Evolutionary conservation across 2,888 invertebrate genomes (phyloP), one percentile per base, ranked within the genome.

Genomic region (Drosophila meridionalis): DNA sequence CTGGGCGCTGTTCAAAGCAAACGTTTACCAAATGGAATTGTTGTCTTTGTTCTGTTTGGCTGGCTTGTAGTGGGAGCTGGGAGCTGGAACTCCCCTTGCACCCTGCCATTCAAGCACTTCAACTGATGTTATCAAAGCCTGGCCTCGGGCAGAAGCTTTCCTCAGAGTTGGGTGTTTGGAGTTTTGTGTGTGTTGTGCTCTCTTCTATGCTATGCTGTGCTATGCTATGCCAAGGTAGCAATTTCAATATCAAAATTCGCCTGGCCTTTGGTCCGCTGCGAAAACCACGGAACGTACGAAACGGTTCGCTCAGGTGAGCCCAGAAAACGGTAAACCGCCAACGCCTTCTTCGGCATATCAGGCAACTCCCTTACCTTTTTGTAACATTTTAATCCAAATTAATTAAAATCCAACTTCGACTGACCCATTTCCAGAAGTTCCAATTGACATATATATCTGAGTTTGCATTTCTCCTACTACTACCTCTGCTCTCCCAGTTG

Each of bases 1-100:
- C 67, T 55, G 48, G 76, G 65, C 57, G 57, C 68, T 68, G 68
- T 57, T 68, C 67, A 48, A 56, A 68, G 67, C 71, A 72, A 87
- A 72, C 85, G 86, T 79, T 85, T 85, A 86, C 87, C 88, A 86
- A 85, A 85, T 85, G 88, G 86, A 85, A 85, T 85, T 88, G 88
- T 86, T 87, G 85, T 85, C 85, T 88, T 87, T 84, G 83, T 84
- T 87, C 67, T 77, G 38, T 60, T 53, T 20, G 64, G 45, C 68
- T 73, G 45, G 40, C 38, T 14, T 70, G 65, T 79, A 76, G 77
- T 86, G 79, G 83, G 83, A 79, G 86, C 20, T 20, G 20, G 20
- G 20, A 20, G 20, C 77, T 66, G 63, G 69, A 74, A 65, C 57
- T 63, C 68, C 56, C 67, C 57, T 50, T 32, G 36, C 69, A 56